Evolutionary conservation across 2,888 invertebrate genomes (phyloP).

Genomic region (Apodemia hepburni): DNA sequence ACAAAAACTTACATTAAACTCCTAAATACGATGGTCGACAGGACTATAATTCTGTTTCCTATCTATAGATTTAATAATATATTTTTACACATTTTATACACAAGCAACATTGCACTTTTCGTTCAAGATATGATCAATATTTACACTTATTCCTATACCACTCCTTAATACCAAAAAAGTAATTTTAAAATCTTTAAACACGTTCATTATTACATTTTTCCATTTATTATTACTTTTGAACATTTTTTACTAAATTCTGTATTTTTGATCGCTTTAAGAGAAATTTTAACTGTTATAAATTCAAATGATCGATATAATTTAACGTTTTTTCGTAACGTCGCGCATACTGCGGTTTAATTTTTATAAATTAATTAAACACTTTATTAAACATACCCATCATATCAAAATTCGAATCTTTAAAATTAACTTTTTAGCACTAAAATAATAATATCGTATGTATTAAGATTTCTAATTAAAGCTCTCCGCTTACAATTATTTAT

Average conservation of each 20-base stretch:
- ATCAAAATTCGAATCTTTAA: too few relatives aligned
- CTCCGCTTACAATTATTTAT: slow-evolving; percentile 25
- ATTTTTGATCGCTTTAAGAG: too few relatives aligned
- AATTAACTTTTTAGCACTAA: not conserved
- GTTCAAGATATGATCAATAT: slow-evolving; percentile 56
- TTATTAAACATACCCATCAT: too few relatives aligned
- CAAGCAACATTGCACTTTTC: slow-evolving; percentile 72
- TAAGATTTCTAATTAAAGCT: slow-evolving; percentile 5
- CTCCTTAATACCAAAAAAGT: slow-evolving; percentile 2
- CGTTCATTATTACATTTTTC: not conserved
- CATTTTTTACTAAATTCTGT: too few relatives aligned
- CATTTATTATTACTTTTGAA: not conserved
- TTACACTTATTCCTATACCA: slow-evolving; percentile 44
- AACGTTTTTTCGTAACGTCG: too few relatives aligned
- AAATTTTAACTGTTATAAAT: too few relatives aligned
- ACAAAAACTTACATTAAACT: slow-evolving; percentile 61
- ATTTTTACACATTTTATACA: slow-evolving; percentile 70
- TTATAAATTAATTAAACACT: too few relatives aligned
- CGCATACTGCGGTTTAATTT: too few relatives aligned
- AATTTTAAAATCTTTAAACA: slow-evolving; percentile 21
- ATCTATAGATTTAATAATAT: slow-evolving; percentile 58
- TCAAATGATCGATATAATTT: too few relatives aligned
- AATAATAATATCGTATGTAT: slow-evolving; percentile 20
- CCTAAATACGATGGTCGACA: slow-evolving; percentile 67
- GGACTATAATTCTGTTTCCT: slow-evolving; percentile 72